Evolutionary conservation across 2,797 vertebrate species (phyloP), one percentile per base, ranked within the genome.

Genomic region (Orestias chungarensis): DNA sequence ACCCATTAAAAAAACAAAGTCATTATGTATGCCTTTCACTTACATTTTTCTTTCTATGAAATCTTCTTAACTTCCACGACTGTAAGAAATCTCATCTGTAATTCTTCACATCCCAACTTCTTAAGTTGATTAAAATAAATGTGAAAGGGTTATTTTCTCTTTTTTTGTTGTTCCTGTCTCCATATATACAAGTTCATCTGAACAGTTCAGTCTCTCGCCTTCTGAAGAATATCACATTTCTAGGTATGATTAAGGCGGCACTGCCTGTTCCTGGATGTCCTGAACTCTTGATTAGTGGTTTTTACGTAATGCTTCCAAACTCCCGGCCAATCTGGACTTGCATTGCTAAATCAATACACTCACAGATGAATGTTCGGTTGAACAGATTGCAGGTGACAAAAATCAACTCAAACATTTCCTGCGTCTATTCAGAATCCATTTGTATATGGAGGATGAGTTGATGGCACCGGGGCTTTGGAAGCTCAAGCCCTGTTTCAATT

Each of bases 291-390:
- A 94, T 94, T 91, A 90, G 87, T 85, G 72, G 83, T 82, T 81
- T 62, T 93, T 93, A 94, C 91, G 82, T 83, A 92, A 86, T 71
- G 76, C 87, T 83, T 80, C 81, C 86, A 80, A 88, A 93, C 91
- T 90, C 91, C 88, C 73, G 80, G 91, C 91, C 93, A 93, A 94
- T 94, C 91, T 94, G 84, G 50, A 11, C 70, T 68, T 79, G 67
- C 87, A 93, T 92, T 92, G 91, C 90, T 93, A 87, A 94, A 95
- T 95, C 93, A 89, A 94, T 95, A 92, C 18, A 70, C 57, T 78
- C 64, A 55, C 86, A 90, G 93, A 94, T 84, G 70, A 93, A 93
- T 92, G 91, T 71, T 86, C 75, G 38, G 54, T 68, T 64, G 89
- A 93, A 93, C 86, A 84, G 91, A 93, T 85, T 80, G 86, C 9